Conservation (phyloP, 2,888 invertebrate genomes). For the Hyposoter didymator region DNA sequence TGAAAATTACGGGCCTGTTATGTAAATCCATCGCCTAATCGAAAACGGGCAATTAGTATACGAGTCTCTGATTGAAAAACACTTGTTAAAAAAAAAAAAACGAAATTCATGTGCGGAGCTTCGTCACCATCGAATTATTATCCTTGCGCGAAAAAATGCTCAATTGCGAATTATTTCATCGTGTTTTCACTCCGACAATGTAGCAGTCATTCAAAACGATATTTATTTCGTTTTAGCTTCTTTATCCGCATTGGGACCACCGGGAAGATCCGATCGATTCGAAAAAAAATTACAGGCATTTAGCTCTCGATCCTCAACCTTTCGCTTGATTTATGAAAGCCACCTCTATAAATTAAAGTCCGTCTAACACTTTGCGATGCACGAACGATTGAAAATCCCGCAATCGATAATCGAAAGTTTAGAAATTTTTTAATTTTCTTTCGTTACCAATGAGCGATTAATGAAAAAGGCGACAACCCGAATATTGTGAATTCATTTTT, state of each 20-base stretch:
- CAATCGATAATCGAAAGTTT: neutral
- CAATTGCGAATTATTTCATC: constrained; percentile 26
- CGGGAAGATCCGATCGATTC: constrained; percentile 43
- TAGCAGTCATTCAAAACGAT: constrained; percentile 16
- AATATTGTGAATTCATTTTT: too few species aligned
- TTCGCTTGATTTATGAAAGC: constrained; percentile 56
- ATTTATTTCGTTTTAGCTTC: neutral
- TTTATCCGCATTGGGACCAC: constrained; percentile 32
- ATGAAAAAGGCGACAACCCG: neutral
- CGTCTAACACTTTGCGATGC: neutral
- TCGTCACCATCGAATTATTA: neutral
- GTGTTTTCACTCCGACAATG: constrained; percentile 13
- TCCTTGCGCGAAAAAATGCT: neutral
- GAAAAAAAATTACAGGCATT: constrained; percentile 61
- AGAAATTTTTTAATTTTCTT: neutral
- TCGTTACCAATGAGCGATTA: neutral
- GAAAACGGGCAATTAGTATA: constrained; percentile 59
- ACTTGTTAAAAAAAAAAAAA: constrained; percentile 2
- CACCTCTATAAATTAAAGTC: constrained; percentile 26
- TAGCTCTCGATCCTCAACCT: constrained; percentile 21
- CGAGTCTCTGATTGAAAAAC: constrained; percentile 53
- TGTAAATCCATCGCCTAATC: constrained; percentile 62
- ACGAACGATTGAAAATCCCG: neutral
- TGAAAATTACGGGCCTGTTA: constrained; percentile 65
- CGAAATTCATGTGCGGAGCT: neutral